phyloP scores from a whole-genome alignment of 2,113 vertebrate genomes.

The Trochalopteron elliotii region DNA sequence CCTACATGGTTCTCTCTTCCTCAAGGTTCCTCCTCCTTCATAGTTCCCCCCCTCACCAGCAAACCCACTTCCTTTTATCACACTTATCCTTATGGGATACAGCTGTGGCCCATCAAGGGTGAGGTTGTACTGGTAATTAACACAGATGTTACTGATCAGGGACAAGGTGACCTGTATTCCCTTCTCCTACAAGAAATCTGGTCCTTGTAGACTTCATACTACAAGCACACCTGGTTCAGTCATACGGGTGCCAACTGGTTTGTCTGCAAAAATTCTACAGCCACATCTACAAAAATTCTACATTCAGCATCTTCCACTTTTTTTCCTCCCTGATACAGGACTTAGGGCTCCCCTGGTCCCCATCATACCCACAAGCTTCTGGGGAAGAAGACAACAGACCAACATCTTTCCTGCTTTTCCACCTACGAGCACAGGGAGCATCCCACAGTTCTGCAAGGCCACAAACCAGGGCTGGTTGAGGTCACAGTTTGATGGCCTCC shows the following conservation, averaged over 20 bases:
- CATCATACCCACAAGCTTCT: neutral
- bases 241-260: neutral
- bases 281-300: no score
- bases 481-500: neutral
- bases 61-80: neutral
- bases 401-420: neutral
- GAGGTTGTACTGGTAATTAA: neutral
- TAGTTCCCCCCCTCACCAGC: neutral
- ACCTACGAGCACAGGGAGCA: fast-evolving
- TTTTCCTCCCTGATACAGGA: neutral
- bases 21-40: no score
- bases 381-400: neutral
- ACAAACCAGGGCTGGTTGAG: neutral
- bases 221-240: neutral
- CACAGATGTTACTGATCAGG: neutral
- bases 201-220: neutral
- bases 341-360: neutral
- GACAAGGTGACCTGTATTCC: neutral
- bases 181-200: neutral
- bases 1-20: neutral
- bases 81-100: neutral
- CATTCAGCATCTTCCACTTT: neutral
- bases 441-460: neutral
- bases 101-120: neutral
- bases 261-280: neutral